phyloP scores from a whole-genome alignment of 1,140 invertebrate genomes.

The Sweltsa coloradensis region DNA sequence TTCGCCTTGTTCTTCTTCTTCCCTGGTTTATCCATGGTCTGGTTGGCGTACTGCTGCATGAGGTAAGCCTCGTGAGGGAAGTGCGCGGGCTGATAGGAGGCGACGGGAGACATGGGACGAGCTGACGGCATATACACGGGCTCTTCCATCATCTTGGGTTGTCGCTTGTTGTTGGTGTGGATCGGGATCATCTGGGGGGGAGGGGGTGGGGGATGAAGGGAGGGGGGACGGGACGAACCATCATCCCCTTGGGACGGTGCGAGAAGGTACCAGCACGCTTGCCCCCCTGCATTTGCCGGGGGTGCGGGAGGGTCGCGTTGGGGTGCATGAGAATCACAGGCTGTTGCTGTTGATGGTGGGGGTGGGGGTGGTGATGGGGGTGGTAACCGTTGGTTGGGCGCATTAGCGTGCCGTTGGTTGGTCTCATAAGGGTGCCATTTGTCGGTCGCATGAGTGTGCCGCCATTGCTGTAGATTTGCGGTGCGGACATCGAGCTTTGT shows the following conservation, averaged over 20 bases:
- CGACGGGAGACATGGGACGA: constrained; percentile 40
- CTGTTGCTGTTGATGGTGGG: constrained; percentile 18
- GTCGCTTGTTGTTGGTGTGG: constrained; percentile 12
- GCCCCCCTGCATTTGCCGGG: constrained; percentile 17
- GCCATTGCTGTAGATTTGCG: constrained; percentile 13
- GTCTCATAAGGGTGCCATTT: constrained; percentile 14
- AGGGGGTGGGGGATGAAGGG: constrained; percentile 22
- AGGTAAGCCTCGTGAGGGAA: constrained; percentile 47
- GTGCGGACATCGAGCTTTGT: too few species aligned
- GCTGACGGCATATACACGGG: constrained; percentile 46
- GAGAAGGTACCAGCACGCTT: constrained; percentile 21
- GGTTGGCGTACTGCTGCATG: constrained; percentile 43
- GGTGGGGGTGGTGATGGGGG: constrained; percentile 25
- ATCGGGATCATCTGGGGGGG: not conserved
- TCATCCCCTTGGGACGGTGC: constrained; percentile 25
- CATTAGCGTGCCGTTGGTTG: too few species aligned
- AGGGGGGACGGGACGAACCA: constrained; percentile 27
- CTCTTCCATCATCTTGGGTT: constrained; percentile 32
- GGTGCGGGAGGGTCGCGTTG: constrained; percentile 22
- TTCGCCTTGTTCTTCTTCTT: constrained; percentile 20
- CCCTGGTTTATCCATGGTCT: constrained; percentile 27
- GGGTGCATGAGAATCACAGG: constrained; percentile 24
- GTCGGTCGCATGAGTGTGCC: constrained; percentile 12
- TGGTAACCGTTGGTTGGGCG: constrained; percentile 16
- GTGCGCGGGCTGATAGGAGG: constrained; percentile 45